Percentiles rank a stretch among this genome's conserved stretches.
Evolutionary conservation across 2,888 invertebrate genomes (phyloP).

Genomic region (Nephrotoma appendiculata): DNA sequence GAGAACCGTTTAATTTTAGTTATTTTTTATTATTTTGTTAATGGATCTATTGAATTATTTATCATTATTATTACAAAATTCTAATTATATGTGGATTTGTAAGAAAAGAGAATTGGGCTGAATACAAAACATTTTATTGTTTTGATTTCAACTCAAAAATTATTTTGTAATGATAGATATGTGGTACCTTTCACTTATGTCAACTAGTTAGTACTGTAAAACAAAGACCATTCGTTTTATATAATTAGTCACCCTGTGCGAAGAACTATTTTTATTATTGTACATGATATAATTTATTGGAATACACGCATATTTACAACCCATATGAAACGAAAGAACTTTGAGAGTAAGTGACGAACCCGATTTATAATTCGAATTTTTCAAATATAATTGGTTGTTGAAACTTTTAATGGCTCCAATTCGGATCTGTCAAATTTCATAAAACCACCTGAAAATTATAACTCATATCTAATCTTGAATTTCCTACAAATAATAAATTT

Average conservation of each 20-base stretch:
- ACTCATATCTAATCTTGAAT: too few species aligned
- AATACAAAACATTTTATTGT: not conserved
- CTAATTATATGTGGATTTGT: not conserved
- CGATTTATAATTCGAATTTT: too few species aligned
- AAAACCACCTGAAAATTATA: too few species aligned
- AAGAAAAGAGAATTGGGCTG: not conserved
- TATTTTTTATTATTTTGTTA: not conserved
- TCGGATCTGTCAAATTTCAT: too few species aligned
- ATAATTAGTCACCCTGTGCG: not conserved
- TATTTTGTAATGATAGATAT: not conserved
- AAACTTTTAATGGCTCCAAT: too few species aligned
- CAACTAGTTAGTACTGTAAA: not conserved
- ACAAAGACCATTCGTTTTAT: not conserved
- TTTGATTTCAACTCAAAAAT: too few species aligned
- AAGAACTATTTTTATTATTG: not conserved
- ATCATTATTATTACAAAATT: not conserved
- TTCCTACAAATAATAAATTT: too few species aligned
- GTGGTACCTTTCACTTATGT: not conserved
- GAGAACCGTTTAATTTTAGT: not conserved
- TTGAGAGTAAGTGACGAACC: not conserved
- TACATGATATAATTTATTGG: too few species aligned
- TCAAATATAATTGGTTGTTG: too few species aligned
- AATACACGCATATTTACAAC: not conserved
- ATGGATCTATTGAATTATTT: not conserved
- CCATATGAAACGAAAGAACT: not conserved